Percentiles rank a stretch among this genome's conserved stretches.
Conservation (phyloP, 35 echinoderm and acorn worm genomes). For the Apostichopus japonicus region DNA sequence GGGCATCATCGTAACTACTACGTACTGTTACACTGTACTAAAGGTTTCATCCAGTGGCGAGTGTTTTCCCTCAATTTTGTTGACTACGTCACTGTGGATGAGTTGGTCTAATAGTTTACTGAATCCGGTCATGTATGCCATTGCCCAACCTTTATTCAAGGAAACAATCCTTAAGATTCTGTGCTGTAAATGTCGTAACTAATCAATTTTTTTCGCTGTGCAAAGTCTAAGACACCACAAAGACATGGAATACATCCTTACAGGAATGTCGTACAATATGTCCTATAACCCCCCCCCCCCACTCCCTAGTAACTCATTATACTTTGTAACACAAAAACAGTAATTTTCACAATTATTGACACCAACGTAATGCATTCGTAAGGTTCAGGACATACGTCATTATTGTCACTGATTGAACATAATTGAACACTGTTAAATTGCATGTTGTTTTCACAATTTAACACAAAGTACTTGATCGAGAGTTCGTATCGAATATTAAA, state of each 20-base stretch:
- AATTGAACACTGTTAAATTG: no score
- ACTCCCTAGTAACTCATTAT: no score
- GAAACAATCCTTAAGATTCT: neutral
- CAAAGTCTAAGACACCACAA: neutral
- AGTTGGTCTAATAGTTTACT: slow-evolving; percentile 14
- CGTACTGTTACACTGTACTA: neutral
- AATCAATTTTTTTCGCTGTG: neutral
- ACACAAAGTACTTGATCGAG: no score
- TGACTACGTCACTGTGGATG: neutral
- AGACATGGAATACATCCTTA: neutral
- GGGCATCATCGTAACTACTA: neutral
- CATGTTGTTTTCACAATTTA: no score
- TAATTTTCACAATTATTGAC: no score
- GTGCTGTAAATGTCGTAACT: neutral
- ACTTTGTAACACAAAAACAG: no score
- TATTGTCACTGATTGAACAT: no score
- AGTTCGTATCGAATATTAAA: no score
- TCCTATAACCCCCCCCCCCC: no score
- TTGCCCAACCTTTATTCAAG: slow-evolving; percentile 5
- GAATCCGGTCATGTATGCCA: slow-evolving; percentile 21
- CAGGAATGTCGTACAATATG: no score
- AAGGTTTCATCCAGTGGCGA: neutral
- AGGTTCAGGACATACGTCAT: no score
- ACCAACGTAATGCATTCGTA: no score
- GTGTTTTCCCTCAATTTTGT: slow-evolving; percentile 2